Evolutionary conservation across 2,888 invertebrate genomes (phyloP).

Genomic region (Tubulanus polymorphus): DNA sequence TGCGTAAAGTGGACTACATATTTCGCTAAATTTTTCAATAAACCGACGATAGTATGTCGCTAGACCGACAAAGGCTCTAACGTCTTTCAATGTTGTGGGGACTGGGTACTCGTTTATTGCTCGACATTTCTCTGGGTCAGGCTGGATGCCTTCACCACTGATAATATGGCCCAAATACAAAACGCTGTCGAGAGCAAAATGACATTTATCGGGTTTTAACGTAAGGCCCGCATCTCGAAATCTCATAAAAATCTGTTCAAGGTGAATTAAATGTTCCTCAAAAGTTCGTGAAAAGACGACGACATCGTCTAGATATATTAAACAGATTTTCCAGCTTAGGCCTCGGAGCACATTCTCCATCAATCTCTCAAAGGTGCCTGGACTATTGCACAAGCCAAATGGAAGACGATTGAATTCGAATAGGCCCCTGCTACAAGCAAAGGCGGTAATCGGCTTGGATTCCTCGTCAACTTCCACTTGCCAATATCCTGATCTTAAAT

Average conservation of each 20-base stretch:
- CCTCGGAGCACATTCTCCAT: slow-evolving; percentile 9
- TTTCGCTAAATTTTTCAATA: too few species aligned
- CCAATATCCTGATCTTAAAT: slow-evolving; percentile 14
- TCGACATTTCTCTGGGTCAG: background rate
- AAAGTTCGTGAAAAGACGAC: slow-evolving; percentile 13
- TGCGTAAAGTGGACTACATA: background rate
- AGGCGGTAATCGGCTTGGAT: slow-evolving; percentile 12
- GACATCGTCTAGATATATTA: slow-evolving; percentile 24
- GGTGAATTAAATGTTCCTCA: slow-evolving; percentile 7
- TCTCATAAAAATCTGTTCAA: slow-evolving; percentile 16
- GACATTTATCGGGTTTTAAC: slow-evolving; percentile 20
- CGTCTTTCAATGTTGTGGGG: background rate
- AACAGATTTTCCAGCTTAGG: slow-evolving; percentile 2
- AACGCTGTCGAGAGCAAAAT: slow-evolving; percentile 11
- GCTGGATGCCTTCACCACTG: slow-evolving; percentile 5
- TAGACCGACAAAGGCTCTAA: background rate
- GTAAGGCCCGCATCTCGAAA: slow-evolving; percentile 17
- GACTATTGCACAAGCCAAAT: slow-evolving; percentile 14
- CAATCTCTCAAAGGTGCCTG: slow-evolving; percentile 13
- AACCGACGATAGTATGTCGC: background rate
- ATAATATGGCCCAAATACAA: slow-evolving; percentile 11
- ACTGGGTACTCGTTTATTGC: background rate
- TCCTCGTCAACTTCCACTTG: slow-evolving; percentile 9
- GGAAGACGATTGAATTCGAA: slow-evolving; percentile 14
- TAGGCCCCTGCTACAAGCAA: slow-evolving; percentile 8